Base-by-base conservation (phyloP, 2,888 invertebrate species). In the Erynnis tages region DNA sequence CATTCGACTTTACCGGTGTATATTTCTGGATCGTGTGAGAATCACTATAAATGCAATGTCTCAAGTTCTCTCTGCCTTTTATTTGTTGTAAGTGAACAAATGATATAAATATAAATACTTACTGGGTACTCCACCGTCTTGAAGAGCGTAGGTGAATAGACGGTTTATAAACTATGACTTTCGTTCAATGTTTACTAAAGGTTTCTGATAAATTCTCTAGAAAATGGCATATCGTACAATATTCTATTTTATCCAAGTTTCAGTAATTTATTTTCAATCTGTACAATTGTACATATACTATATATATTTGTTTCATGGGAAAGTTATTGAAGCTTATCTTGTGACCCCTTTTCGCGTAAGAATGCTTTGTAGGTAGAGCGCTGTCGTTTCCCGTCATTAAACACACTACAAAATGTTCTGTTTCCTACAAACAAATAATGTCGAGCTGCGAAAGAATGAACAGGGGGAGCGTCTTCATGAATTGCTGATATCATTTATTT, bases 1-100 rank as follows among this genome's bases (percentile, higher is more conserved):
- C 82, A 81, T 73, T 69, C 63, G 57, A 56, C 65, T 64, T 66
- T 63, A 43, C 65, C 67, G 63, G 66, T 65, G 70, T 76, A 73
- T 82, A 83, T 87, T 86, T 84, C 65, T 66, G 76, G 79, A 77
- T 62, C 76, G 83, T 84, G 83, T 85, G 81, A 72, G 74, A 76
- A 81, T 81, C 75, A 77, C 71, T 71, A 69, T 66, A 74, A 75
- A 69, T 73, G 74, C 72, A 66, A 64, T 68, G 70, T 65, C 63
- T 62, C 61, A 63, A 69, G 68, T 69, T 63, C 67, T 67, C 64
- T 25, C 13, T 17, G 7, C 29, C 21, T 30, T 43, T 40, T 40
- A 35, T 50, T 44, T 37, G 37, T 44, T 37, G 21, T 34, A 17
- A 37, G 37, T 23, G 19, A 27, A 27, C 34, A 52, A 52, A 52